phyloP scores from a whole-genome alignment of 1,140 invertebrate genomes.

The Ceratina australensis region DNA sequence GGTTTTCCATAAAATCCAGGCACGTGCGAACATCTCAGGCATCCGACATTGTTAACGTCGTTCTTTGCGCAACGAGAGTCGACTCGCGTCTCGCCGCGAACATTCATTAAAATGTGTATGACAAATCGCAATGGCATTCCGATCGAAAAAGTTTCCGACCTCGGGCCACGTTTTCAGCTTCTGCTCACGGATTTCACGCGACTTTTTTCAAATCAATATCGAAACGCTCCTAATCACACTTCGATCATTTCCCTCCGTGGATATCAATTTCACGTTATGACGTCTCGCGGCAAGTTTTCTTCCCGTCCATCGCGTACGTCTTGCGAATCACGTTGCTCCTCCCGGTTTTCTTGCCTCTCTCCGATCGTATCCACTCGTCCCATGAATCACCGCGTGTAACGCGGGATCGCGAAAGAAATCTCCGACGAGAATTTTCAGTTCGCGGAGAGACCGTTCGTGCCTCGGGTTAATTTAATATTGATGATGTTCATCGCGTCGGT shows the following conservation, averaged over 20 bases:
- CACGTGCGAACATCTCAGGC: slow-evolving; percentile 43
- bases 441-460: not conserved
- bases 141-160: too few relatives aligned
- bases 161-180: too few relatives aligned
- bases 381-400: not conserved
- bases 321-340: not conserved
- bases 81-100: not conserved
- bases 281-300: too few relatives aligned
- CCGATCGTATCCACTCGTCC: not conserved
- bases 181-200: too few relatives aligned
- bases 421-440: not conserved
- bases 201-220: too few relatives aligned
- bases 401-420: not conserved
- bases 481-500: slow-evolving; percentile 16
- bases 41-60: slow-evolving; percentile 21
- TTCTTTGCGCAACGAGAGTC: not conserved
- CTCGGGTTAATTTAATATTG: slow-evolving; percentile 13
- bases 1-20: not conserved
- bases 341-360: not conserved
- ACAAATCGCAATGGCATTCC: too few relatives aligned
- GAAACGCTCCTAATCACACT: too few relatives aligned
- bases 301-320: too few relatives aligned
- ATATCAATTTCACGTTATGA: too few relatives aligned
- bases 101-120: slow-evolving; percentile 2
- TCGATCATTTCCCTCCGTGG: too few relatives aligned